Evolutionary conservation across 2,888 invertebrate genomes (phyloP), one percentile per base, ranked within the genome.

Genomic region (Plebejus anna): DNA sequence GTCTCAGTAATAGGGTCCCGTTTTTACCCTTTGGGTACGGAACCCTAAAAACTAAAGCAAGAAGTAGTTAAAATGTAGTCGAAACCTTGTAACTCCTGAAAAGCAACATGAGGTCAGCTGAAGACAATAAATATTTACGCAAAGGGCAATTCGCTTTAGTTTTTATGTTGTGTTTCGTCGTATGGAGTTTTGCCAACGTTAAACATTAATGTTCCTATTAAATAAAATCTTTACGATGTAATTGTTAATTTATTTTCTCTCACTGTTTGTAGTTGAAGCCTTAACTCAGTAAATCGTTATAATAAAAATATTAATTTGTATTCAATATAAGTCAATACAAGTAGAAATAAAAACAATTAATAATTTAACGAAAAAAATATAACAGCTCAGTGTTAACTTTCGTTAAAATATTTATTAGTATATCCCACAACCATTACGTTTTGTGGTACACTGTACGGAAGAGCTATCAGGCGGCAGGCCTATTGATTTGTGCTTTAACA

Each of bases 161-260:
- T 9, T 72, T 72, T 72, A 47, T 72, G 11, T 51, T 72, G 47
- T 16, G 47, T 51, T 28, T 28, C 16, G 7, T 5, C 32, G 47
- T 22, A 51, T 72, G 72, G 72, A 73, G 6, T 13, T 28, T 28
- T 73, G 73, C 32, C 73, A 73, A 73, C 13, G 28, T 32, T 32
- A 11, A 28, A 73, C 32, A 28, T 55, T 73, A 16, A 28, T 51
- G 51, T 73, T 16, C 16, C 32, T 55, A 73, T 73, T 51, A 55
- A 51, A 13, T 73, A 55, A 73, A 73, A 55, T 51, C 51, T 55
- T 73, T 73, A 73, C 55, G 51, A 72, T 28, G 51, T 72, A 1
- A 28, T 55, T 73, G 16, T 28, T 2, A 73, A 9, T 5, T 55
- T 13, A 66, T 16, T 61, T 42, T 42, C 11, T 55, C 16, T 66